Conservation (phyloP, 2,888 invertebrate genomes). For the Noctua janthina region DNA sequence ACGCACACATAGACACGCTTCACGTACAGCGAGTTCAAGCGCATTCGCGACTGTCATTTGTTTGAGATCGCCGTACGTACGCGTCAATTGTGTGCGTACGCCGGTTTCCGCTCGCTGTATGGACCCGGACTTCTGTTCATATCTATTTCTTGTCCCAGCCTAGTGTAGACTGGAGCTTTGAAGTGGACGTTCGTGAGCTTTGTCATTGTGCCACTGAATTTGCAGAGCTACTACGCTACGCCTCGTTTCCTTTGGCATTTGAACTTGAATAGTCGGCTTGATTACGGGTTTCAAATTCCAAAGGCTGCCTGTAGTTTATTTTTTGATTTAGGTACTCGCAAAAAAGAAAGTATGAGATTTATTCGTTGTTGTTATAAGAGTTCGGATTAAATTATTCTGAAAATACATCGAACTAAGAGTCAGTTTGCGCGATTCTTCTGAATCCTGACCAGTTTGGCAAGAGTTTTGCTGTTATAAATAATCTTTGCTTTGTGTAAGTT, state of each 20-base stretch:
- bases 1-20: neutral
- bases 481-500: neutral
- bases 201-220: slow-evolving; percentile 39
- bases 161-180: slow-evolving; percentile 4
- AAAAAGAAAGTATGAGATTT: neutral
- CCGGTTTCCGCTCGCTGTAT: neutral
- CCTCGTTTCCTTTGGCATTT: slow-evolving; percentile 20
- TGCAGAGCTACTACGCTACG: neutral
- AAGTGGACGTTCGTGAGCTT: slow-evolving; percentile 10
- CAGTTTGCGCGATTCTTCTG: neutral
- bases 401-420: neutral
- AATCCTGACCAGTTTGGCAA: slow-evolving; percentile 6
- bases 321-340: neutral
- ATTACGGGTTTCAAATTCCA: slow-evolving; percentile 7
- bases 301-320: slow-evolving; percentile 3
- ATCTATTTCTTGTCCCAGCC: neutral
- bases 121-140: neutral
- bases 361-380: neutral
- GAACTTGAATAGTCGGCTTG: slow-evolving; percentile 28
- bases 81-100: neutral
- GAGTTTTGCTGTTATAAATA: neutral
- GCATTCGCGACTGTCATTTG: neutral
- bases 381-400: neutral
- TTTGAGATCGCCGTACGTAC: neutral
- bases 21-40: neutral